Evolutionary conservation across 1,140 invertebrate genomes (phyloP), one percentile per base, ranked within the genome.

Genomic region (Anastrepha obliqua): DNA sequence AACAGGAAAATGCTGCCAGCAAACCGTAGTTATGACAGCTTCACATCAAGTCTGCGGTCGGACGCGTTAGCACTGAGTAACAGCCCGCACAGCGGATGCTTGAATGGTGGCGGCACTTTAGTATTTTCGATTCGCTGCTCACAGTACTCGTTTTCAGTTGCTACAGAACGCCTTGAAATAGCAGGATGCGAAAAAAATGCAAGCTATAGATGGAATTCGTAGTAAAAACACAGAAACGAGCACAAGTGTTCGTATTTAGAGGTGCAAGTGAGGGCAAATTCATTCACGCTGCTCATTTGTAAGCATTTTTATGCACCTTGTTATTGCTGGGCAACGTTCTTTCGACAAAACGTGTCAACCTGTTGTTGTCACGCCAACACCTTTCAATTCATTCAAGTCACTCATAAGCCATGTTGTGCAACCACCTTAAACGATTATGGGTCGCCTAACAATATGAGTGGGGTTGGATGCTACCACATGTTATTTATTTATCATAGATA

Each of bases 51-150:
- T 74, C 67, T 74, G 67, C 67, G 67, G 67, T 74, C 42, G 39
- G 39, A 29, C 20, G 65, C 64, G 29, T 17, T 47, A 17, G 15
- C 44, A 47, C 42, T 17, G 67, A 44, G 42, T 39, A 74, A 74
- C 67, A 44, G 39, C 44, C 67, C 13, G 17, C 67, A 44, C 42
- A 20, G 17, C n/a, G 29, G 67, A 17, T 44, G 67, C 67, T 67
- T 39, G 64, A 67, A 67, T 67, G 67, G 5, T 17, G 17, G 42
- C 67, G 44, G 39, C 42, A 74, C 67, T 74, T 74, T 29, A 29
- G 67, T 11, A 74, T 74, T 74, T 65, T 74, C 67, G 67, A 74
- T 44, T 44, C 39, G 67, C 39, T 74, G 67, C 67, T 44, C 44
- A 13, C 39, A 44, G 42, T 8, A 17, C 15, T 74, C 39, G 42